These are phyloP conservation scores for Glandiceps talaboti DNA, from an alignment of 53 echinoderm and acorn worm species.

Conservation along the genomic window DNA sequence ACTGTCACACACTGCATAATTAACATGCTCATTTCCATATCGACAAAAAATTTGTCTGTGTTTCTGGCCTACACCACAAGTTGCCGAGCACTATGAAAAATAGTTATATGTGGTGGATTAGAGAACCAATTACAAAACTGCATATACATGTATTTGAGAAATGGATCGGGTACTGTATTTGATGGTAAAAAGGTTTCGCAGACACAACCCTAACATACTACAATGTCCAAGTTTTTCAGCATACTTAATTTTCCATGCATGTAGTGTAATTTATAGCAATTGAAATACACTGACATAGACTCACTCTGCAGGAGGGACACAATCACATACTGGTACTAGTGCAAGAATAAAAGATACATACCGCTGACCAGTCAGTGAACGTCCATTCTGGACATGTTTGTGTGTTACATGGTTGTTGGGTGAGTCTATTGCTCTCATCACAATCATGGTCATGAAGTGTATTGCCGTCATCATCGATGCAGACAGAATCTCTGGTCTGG, in stretches of 20 bases:
- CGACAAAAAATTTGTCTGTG: slow-evolving; percentile 43
- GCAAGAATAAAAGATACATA: slow-evolving; percentile 26
- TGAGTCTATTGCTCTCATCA: slow-evolving; percentile 29
- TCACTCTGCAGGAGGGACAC: too few relatives aligned
- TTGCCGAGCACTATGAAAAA: neutral
- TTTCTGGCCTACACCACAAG: slow-evolving; percentile 42
- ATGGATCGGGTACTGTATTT: too few relatives aligned
- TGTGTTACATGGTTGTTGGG: slow-evolving; percentile 47
- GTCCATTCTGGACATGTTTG: slow-evolving; percentile 63
- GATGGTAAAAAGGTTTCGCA: too few relatives aligned
- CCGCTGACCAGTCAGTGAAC: slow-evolving; percentile 42
- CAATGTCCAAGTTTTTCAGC: too few relatives aligned
- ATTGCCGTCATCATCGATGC: slow-evolving; percentile 36
- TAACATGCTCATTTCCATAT: slow-evolving; percentile 22
- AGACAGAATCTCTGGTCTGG: slow-evolving; percentile 46
- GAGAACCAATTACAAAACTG: too few relatives aligned
- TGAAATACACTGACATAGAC: too few relatives aligned
- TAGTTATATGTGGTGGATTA: too few relatives aligned
- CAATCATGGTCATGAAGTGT: slow-evolving; percentile 34
- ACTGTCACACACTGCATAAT: slow-evolving; percentile 27
- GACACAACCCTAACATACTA: too few relatives aligned
- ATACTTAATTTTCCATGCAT: too few relatives aligned
- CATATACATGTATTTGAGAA: too few relatives aligned
- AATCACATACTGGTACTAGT: too few relatives aligned
- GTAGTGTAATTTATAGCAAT: too few relatives aligned